Percentiles rank a stretch among this genome's conserved stretches.
Evolutionary conservation across 2,797 vertebrate genomes (phyloP).

Genomic region (Kryptopterus vitreolus): DNA sequence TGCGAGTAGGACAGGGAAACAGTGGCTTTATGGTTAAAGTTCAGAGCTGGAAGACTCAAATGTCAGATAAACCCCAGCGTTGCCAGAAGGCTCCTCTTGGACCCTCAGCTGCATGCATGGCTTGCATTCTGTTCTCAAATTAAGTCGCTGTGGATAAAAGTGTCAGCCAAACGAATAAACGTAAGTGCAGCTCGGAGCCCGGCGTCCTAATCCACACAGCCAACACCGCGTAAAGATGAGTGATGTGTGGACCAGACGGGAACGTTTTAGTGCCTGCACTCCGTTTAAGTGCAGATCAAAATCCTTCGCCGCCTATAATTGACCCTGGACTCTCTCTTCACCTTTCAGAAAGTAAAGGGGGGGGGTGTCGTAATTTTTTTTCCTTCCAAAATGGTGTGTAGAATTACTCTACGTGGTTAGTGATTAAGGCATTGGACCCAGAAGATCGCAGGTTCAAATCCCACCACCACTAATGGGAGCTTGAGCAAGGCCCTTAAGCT

Average conservation of each 20-base stretch:
- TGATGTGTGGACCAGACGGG: constrained; percentile 69
- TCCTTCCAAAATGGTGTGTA: background rate
- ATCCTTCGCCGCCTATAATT: constrained; percentile 72
- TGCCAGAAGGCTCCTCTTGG: background rate
- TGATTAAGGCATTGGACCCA: too few species aligned
- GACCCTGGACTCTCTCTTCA: constrained; percentile 58
- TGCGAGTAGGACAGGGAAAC: background rate
- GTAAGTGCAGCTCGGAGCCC: background rate
- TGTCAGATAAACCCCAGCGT: constrained; percentile 4
- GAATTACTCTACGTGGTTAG: too few species aligned
- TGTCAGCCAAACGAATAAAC: background rate
- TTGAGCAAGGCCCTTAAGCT: too few species aligned
- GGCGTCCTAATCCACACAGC: constrained; percentile 20
- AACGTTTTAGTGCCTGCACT: constrained; percentile 73
- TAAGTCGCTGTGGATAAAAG: constrained; percentile 5
- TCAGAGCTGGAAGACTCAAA: background rate
- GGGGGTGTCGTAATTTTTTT: constrained; percentile 7
- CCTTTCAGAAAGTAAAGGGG: too few species aligned
- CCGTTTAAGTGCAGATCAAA: constrained; percentile 76
- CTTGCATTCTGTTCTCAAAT: background rate
- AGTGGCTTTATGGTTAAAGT: background rate
- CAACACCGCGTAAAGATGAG: constrained; percentile 67
- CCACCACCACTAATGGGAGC: too few species aligned
- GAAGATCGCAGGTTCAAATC: too few species aligned
- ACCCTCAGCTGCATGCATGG: background rate